Evolutionary conservation across 2,888 invertebrate genomes (phyloP).

Genomic region (Drosophila ezoana): DNA sequence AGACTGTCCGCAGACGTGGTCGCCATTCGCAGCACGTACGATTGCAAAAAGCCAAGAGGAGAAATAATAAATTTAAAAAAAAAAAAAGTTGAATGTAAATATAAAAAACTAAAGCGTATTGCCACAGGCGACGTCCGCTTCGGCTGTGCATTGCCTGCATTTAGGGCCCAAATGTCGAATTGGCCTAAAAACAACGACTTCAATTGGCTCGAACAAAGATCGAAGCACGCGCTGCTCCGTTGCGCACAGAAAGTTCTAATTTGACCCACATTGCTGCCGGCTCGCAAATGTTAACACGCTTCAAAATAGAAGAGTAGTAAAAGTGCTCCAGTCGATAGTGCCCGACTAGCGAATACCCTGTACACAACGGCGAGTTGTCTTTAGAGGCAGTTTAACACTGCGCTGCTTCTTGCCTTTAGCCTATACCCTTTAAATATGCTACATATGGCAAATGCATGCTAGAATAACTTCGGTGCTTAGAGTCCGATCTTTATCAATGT

Average conservation of each 20-base stretch:
- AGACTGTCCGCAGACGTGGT: conserved; percentile 28
- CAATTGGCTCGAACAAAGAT: conserved; percentile 9
- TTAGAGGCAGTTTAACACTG: no score
- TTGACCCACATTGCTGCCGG: conserved; percentile 47
- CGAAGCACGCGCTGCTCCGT: conserved; percentile 27
- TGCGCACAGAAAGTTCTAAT: conserved; percentile 55
- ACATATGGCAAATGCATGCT: no score
- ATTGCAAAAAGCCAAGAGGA: conserved; percentile 50
- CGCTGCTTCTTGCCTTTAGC: no score
- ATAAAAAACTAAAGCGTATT: conserved; percentile 13
- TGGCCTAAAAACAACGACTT: conserved; percentile 1
- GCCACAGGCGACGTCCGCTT: conserved; percentile 11
- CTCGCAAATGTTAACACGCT: conserved; percentile 33
- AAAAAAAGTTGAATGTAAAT: conserved; percentile 9
- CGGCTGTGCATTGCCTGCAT: conserved; percentile 4
- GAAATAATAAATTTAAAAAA: neutral
- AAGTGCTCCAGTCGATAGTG: neutral
- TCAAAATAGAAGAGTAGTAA: neutral
- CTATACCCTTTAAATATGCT: no score
- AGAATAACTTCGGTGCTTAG: no score
- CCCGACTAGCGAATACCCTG: neutral
- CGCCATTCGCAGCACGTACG: conserved; percentile 52
- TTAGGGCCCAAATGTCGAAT: conserved; percentile 13
- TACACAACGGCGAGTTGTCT: neutral
- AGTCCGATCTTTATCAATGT: no score